Percentiles rank a stretch among this genome's conserved stretches.
These are phyloP conservation scores for Sinocyclocheilus maitianheensis DNA, from an alignment of 2,113 vertebrate genomes.

Conservation along the genomic window DNA sequence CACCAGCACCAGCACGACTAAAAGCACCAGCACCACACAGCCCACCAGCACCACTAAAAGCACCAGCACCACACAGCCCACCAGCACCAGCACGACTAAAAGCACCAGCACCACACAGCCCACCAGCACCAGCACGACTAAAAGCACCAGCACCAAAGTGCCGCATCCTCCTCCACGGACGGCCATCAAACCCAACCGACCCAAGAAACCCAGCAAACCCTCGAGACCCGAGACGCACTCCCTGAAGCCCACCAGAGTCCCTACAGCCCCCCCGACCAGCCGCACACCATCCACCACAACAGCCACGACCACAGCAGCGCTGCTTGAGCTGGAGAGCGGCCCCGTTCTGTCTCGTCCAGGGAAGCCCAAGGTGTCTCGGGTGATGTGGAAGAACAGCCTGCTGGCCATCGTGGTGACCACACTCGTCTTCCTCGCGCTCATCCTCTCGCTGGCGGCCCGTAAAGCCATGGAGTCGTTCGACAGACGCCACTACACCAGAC, in stretches of 20 bases:
- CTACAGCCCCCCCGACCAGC: too few species aligned
- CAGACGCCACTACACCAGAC: constrained; percentile 77
- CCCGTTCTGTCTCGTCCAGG: constrained; percentile 15
- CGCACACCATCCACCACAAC: neutral
- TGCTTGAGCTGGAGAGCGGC: constrained; percentile 43
- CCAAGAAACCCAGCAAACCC: constrained; percentile 65
- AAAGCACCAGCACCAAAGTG: constrained; percentile 25
- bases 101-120: neutral
- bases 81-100: too few species aligned
- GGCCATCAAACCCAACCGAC: constrained; percentile 54
- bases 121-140: neutral
- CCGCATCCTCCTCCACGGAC: neutral
- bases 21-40: too few species aligned
- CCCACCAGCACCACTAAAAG: too few species aligned
- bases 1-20: too few species aligned
- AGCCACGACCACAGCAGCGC: constrained; percentile 21
- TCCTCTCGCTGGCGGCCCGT: constrained; percentile 68
- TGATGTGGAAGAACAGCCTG: constrained; percentile 67
- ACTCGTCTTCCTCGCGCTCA: constrained; percentile 66
- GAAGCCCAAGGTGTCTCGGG: constrained; percentile 32
- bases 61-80: too few species aligned
- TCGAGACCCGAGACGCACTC: constrained; percentile 60
- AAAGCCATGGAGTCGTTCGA: constrained; percentile 80
- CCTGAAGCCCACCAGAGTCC: neutral
- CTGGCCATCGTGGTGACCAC: constrained; percentile 72